Percentiles rank a stretch among this genome's conserved stretches.
Evolutionary conservation across 2,113 vertebrate species (phyloP).

Genomic region (Nesoenas mayeri): DNA sequence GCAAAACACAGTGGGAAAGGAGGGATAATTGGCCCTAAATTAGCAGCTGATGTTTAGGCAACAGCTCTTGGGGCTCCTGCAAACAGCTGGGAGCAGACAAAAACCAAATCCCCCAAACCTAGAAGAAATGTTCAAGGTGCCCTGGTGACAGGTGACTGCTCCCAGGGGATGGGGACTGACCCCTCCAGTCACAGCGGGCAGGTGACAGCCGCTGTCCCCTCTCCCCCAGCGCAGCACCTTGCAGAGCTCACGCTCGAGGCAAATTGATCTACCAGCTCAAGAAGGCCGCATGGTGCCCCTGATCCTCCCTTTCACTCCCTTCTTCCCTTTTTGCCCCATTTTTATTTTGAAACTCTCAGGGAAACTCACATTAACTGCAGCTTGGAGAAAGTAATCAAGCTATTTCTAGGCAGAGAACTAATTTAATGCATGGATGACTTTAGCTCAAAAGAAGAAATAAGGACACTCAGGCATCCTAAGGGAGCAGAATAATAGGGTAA

Average conservation of each 20-base stretch:
- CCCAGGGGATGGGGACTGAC: too few species aligned
- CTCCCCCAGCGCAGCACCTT: too few species aligned
- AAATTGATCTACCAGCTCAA: rapidly evolving
- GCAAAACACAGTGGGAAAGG: rapidly evolving
- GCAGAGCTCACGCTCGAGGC: not conserved
- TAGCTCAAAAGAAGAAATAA: slow-evolving; percentile 84
- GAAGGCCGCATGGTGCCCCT: not conserved
- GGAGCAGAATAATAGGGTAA: slow-evolving; percentile 81
- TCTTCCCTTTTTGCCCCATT: not conserved
- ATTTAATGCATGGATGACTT: slow-evolving; percentile 87
- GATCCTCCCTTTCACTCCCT: not conserved
- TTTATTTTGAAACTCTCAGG: slow-evolving; percentile 47
- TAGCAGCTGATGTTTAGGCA: not conserved
- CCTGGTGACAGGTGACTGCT: too few species aligned
- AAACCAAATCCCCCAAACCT: not conserved
- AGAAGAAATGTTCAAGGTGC: too few species aligned
- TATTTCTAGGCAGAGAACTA: slow-evolving; percentile 82
- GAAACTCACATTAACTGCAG: slow-evolving; percentile 38
- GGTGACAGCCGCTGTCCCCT: too few species aligned
- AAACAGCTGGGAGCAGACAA: not conserved
- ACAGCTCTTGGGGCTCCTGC: not conserved
- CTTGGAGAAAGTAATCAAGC: slow-evolving; percentile 77
- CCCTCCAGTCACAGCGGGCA: too few species aligned
- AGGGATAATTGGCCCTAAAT: not conserved
- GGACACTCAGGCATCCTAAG: slow-evolving; percentile 77